Base-by-base conservation (phyloP, 2,113 vertebrate species). In the Oncorhynchus kisutch region DNA sequence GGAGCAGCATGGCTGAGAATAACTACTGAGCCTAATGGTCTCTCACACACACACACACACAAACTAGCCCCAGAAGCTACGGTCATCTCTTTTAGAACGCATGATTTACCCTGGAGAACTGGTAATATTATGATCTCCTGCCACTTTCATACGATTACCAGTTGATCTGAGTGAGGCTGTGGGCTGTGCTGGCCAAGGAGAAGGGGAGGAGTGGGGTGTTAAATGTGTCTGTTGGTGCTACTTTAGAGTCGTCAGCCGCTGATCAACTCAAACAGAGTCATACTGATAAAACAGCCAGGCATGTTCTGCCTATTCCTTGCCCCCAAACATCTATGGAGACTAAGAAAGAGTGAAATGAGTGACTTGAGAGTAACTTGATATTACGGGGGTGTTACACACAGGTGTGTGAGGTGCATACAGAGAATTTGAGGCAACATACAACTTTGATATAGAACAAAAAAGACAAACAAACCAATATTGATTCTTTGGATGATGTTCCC, bases 41-140 rank as follows among this genome's bases (percentile, higher is more conserved):
- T 3, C 12, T 69, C 34, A 45, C 12, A n/a, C n/a, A 70, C 59
- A 72, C 48, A 81, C 69, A 34, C 57, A 25, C 24, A 11, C 64
- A 66, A 16, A 66, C 39, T 45, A 45, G 48, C 64, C 77, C 67
- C 67, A 11, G 18, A 31, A 82, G 80, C 73, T 67, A 57, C 77
- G 77, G 85, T 84, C 81, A 72, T 59, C 74, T 65, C 74, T 81
- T 81, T 81, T 79, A 62, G 68, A 48, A 76, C 71, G 39, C 39
- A 11, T 45, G 75, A 78, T 83, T 79, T 79, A 62, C 59, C 2
- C 59, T 62, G 51, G 86, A 71, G 73, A 77, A 70, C 81, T 70
- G 76, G 73, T 74, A 74, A 83, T 84, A 78, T 77, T 77, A 75
- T 77, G 81, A 78, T 86, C 77, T 67, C 77, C 48, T 76, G 77